phyloP scores from a whole-genome alignment of 1,140 invertebrate genomes.

The Tyrophagus putrescentiae region DNA sequence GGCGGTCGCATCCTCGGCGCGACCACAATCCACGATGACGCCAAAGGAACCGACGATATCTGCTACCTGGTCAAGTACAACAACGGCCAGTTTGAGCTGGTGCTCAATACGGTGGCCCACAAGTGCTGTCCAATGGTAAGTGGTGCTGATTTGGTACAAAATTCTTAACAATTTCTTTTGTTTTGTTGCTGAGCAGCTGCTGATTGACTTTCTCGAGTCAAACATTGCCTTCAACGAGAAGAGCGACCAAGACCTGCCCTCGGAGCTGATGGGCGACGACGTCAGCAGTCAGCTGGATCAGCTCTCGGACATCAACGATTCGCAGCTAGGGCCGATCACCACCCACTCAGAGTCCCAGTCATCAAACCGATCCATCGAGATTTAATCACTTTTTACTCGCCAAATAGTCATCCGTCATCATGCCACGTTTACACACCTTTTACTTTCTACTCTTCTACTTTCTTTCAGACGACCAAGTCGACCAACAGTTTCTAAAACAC shows the following conservation, averaged over 20 bases:
- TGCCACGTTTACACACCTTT: too few species aligned
- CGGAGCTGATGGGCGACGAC: too few species aligned
- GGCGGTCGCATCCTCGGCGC: background rate
- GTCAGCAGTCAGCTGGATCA: too few species aligned
- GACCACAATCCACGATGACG: background rate
- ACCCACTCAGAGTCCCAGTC: background rate
- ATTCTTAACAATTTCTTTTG: background rate
- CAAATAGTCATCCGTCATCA: background rate
- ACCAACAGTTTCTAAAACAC: too few species aligned
- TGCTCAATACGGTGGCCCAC: constrained; percentile 6
- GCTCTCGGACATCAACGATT: too few species aligned
- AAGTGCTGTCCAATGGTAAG: constrained; percentile 14
- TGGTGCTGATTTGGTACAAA: background rate
- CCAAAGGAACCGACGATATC: background rate
- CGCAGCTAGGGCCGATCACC: background rate
- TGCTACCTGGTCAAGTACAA: constrained; percentile 8
- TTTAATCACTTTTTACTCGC: background rate
- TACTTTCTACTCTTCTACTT: too few species aligned
- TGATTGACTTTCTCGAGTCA: constrained; percentile 13
- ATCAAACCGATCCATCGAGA: background rate
- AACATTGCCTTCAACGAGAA: background rate
- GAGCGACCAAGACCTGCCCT: too few species aligned
- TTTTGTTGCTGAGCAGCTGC: background rate
- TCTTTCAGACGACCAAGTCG: too few species aligned
- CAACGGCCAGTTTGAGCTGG: constrained; percentile 12